Evolutionary conservation across 2,113 vertebrate genomes (phyloP).

Genomic region (Grallaria varia): DNA sequence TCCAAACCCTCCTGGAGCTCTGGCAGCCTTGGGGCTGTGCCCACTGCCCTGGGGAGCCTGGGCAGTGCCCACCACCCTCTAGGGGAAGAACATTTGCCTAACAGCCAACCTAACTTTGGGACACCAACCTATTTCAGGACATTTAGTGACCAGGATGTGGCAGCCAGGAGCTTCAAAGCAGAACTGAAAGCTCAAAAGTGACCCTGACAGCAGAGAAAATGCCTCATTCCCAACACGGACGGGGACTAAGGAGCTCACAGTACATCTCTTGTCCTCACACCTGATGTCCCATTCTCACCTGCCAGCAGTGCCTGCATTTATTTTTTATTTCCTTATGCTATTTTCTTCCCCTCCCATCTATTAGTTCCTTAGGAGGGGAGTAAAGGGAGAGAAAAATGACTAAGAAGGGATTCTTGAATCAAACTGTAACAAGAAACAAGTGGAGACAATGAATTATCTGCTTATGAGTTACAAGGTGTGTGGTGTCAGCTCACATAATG

Average conservation of each 20-base stretch:
- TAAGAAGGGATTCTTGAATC: not conserved
- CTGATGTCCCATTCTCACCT: not conserved
- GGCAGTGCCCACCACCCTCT: not conserved
- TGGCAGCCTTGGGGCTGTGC: not conserved
- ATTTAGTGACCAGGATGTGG: not conserved
- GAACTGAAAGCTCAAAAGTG: not conserved
- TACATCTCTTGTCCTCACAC: not conserved
- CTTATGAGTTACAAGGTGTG: slow-evolving; percentile 11
- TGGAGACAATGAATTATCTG: not conserved
- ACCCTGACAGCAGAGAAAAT: not conserved
- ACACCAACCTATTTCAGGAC: not conserved
- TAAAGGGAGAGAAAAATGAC: not conserved
- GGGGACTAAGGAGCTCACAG: not conserved
- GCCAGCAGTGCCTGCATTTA: not conserved
- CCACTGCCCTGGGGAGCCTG: not conserved
- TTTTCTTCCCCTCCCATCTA: not conserved
- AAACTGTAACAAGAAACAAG: not conserved
- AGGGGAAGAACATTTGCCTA: not conserved
- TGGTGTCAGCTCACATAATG: not conserved
- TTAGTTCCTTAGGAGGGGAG: not conserved
- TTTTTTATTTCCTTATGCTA: not conserved
- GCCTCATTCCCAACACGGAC: not conserved
- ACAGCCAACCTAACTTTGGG: not conserved
- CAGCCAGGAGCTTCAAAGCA: not conserved
- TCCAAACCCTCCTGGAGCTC: not conserved